Percentiles rank a stretch among this genome's conserved stretches.
phyloP scores from a whole-genome alignment of 1,140 invertebrate genomes.

The Chelonus insularis region DNA sequence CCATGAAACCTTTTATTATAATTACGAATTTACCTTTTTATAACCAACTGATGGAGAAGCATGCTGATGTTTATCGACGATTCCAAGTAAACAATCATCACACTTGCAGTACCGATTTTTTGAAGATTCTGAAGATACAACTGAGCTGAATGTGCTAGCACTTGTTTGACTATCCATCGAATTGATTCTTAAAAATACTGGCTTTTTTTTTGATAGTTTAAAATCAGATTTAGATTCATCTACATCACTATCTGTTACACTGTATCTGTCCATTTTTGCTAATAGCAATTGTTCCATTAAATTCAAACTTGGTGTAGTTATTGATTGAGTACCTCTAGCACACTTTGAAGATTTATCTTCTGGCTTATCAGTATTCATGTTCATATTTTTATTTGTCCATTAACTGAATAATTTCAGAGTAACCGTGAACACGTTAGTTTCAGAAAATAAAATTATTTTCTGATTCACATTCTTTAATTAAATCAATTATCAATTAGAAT shows the following conservation, averaged over 20 bases:
- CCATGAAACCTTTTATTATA: constrained; percentile 2
- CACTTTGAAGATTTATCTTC: constrained; percentile 30
- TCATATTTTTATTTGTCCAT: not conserved
- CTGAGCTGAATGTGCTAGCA: constrained; percentile 69
- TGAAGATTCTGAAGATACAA: constrained; percentile 64
- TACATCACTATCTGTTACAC: constrained; percentile 33
- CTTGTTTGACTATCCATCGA: constrained; percentile 79
- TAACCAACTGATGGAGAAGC: constrained; percentile 57
- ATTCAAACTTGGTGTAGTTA: constrained; percentile 57
- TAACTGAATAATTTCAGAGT: too few relatives aligned
- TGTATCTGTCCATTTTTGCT: constrained; percentile 71
- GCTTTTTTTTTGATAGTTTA: constrained; percentile 31
- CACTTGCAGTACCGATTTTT: constrained; percentile 68
- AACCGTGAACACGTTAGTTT: too few relatives aligned
- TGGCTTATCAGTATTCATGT: constrained; percentile 34
- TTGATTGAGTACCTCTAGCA: constrained; percentile 28
- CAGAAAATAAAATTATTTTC: too few relatives aligned
- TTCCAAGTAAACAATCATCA: constrained; percentile 81
- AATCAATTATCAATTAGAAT: too few relatives aligned
- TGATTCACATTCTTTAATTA: too few relatives aligned
- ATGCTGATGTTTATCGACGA: constrained; percentile 71
- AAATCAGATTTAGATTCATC: constrained; percentile 10
- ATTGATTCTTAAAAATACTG: constrained; percentile 68
- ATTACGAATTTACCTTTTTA: constrained; percentile 64
- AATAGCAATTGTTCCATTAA: constrained; percentile 77